phyloP scores from a whole-genome alignment of 1,140 invertebrate genomes.

The Mercenaria mercenaria region DNA sequence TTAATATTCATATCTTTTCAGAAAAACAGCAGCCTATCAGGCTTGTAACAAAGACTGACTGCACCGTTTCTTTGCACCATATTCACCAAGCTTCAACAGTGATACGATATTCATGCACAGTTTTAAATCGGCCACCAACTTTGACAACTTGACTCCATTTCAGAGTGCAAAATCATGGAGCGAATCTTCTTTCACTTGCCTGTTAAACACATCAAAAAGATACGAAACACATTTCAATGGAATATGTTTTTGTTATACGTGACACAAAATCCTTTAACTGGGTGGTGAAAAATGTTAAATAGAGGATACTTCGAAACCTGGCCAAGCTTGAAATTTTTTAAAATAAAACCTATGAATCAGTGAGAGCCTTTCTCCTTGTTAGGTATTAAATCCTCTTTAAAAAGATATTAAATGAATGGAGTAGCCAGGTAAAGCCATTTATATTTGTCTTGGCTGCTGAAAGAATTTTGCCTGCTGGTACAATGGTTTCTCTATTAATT shows the following conservation, averaged over 20 bases:
- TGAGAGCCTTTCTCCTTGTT: neutral
- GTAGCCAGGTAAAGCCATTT: neutral
- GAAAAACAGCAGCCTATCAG: neutral
- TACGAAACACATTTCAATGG: conserved; percentile 9
- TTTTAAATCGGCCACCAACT: conserved; percentile 32
- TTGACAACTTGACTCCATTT: conserved; percentile 42
- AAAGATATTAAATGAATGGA: neutral
- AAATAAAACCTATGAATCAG: neutral
- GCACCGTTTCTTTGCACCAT: neutral
- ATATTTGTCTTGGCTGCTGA: neutral
- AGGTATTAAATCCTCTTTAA: conserved; percentile 11
- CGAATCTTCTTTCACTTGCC: neutral
- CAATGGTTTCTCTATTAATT: too few relatives aligned
- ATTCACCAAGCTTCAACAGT: neutral
- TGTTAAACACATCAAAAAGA: conserved; percentile 47
- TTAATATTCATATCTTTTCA: conserved; percentile 20
- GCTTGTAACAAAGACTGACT: neutral
- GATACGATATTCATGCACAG: conserved; percentile 21
- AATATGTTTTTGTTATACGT: conserved; percentile 30
- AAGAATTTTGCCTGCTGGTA: too few relatives aligned
- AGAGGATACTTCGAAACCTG: conserved; percentile 2
- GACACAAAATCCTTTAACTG: conserved; percentile 16
- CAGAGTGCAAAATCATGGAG: conserved; percentile 44
- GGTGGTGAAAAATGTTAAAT: conserved; percentile 40
- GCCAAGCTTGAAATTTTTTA: conserved; percentile 13